phyloP scores from a whole-genome alignment of 2,797 vertebrate species.

The Pipistrellus pygmaeus region DNA sequence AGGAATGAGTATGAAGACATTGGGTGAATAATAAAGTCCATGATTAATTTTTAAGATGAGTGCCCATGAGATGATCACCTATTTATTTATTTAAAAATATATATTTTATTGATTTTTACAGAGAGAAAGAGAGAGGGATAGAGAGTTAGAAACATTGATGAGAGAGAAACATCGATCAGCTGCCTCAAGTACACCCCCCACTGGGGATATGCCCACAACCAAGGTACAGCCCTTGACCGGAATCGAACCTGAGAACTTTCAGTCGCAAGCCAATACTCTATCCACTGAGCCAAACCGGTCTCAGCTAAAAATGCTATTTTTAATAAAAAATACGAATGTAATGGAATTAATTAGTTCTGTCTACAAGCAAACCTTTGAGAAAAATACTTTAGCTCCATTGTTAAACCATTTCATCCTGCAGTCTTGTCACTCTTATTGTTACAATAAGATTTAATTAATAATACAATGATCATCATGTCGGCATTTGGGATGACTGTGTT shows the following conservation, averaged over 20 bases:
- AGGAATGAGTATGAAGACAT: not conserved
- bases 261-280: no score
- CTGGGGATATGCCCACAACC: no score
- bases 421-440: conserved; percentile 73
- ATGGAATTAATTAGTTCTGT: conserved; percentile 85
- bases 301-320: conserved; percentile 38
- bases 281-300: no score
- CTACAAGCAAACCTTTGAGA: conserved; percentile 84
- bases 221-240: no score
- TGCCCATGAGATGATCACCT: not conserved
- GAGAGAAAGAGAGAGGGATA: no score
- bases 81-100: no score
- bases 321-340: conserved; percentile 81
- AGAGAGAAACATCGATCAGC: no score
- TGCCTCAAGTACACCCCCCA: no score
- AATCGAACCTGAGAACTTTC: no score
- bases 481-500: conserved; percentile 61
- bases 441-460: conserved; percentile 86
- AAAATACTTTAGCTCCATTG: conserved; percentile 84
- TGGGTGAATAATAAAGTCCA: conserved; percentile 3
- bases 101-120: no score
- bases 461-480: conserved; percentile 77
- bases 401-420: conserved; percentile 83
- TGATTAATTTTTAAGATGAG: conserved; percentile 36
- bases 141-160: no score